A percentile compares a stretch with the other conserved stretches of the same genome.
phyloP scores from a whole-genome alignment of 2,797 vertebrate species.

The Sebastes flavidus region DNA sequence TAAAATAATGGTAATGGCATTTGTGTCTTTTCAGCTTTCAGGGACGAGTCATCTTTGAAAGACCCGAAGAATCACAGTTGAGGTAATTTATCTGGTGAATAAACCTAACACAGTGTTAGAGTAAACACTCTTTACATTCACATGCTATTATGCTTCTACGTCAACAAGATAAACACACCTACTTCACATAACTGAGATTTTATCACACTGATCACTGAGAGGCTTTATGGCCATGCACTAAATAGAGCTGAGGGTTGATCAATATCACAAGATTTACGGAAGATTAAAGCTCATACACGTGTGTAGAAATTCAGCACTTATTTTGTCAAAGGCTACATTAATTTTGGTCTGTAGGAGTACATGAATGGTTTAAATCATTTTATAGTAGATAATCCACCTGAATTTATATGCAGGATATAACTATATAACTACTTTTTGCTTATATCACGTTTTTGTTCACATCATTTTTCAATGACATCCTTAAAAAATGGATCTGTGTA shows the following conservation, averaged over 20 bases:
- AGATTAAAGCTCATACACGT: not conserved
- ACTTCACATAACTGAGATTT: not conserved
- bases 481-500: not conserved
- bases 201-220: conserved; percentile 5
- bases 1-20: not conserved
- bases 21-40: conserved; percentile 55
- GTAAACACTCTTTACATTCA: conserved; percentile 2
- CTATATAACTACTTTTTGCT: not conserved
- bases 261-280: conserved; percentile 11
- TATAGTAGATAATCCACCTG: not conserved
- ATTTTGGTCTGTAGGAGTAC: not conserved
- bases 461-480: conserved; percentile 6
- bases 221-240: conserved; percentile 8
- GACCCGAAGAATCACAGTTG: conserved; percentile 2
- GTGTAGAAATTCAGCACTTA: not conserved
- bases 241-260: not conserved
- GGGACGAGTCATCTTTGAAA: conserved; percentile 29
- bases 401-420: not conserved
- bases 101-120: not conserved
- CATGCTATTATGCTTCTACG: not conserved
- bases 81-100: conserved; percentile 50
- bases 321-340: not conserved
- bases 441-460: not conserved
- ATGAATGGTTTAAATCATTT: not conserved
- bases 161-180: conserved; percentile 10